These are phyloP conservation scores for Mesorhabditis spiculigera DNA, from an alignment of 2,888 invertebrate genomes.

Conservation along the genomic window DNA sequence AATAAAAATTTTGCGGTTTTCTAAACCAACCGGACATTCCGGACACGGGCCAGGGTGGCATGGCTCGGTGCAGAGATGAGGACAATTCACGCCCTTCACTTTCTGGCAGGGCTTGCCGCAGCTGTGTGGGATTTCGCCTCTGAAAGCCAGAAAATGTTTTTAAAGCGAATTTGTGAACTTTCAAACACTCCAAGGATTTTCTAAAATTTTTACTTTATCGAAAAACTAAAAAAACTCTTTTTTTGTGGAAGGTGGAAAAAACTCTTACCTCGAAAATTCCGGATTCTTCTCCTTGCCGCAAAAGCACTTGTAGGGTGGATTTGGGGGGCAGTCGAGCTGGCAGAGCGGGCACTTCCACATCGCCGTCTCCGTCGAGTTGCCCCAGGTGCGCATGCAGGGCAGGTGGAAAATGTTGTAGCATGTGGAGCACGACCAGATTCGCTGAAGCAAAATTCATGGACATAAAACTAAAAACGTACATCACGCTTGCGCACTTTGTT, in stretches of 20 bases:
- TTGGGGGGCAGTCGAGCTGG: constrained; percentile 71
- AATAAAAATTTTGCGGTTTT: background rate
- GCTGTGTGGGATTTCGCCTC: constrained; percentile 79
- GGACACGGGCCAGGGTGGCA: constrained; percentile 96
- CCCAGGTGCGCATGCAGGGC: constrained; percentile 86
- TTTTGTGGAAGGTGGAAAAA: too few species aligned
- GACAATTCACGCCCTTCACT: constrained; percentile 62
- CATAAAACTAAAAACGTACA: too few species aligned
- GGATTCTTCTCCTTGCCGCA: constrained; percentile 79
- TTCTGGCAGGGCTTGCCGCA: constrained; percentile 83
- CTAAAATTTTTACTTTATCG: too few species aligned
- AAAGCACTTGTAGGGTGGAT: constrained; percentile 83
- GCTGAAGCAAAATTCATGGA: constrained; percentile 59
- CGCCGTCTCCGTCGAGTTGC: constrained; percentile 58
- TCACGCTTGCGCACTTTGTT: too few species aligned
- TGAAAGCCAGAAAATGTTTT: constrained; percentile 42
- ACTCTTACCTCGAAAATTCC: constrained; percentile 61
- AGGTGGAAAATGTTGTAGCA: constrained; percentile 91
- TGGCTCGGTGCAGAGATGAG: constrained; percentile 59
- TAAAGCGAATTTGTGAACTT: too few species aligned
- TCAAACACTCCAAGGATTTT: too few species aligned
- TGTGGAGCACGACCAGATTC: constrained; percentile 84
- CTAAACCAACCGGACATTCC: constrained; percentile 68
- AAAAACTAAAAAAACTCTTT: too few species aligned
- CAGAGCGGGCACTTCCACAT: constrained; percentile 92